A percentile compares a stretch with the other conserved stretches of the same genome.
Evolutionary conservation across 2,888 invertebrate species (phyloP).

Genomic region (Phania funesta): DNA sequence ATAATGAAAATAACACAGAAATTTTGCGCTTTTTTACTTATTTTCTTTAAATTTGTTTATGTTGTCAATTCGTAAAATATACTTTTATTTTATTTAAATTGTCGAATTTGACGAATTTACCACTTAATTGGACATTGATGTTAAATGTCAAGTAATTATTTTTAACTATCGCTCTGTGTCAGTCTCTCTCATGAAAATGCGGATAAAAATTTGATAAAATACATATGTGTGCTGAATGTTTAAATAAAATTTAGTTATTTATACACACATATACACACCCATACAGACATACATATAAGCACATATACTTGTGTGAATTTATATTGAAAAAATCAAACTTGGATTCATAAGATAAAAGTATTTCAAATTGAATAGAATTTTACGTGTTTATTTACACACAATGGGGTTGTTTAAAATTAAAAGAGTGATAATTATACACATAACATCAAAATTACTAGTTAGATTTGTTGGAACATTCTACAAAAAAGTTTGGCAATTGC

Average conservation of each 20-base stretch:
- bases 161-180: not conserved
- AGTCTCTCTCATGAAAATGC: not conserved
- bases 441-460: too few species aligned
- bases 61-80: constrained; percentile 54
- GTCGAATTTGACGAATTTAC: constrained; percentile 60
- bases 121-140: constrained; percentile 64
- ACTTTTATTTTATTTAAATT: constrained; percentile 58
- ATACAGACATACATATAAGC: too few species aligned
- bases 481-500: too few species aligned
- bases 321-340: too few species aligned
- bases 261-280: too few species aligned
- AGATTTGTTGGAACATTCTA: too few species aligned
- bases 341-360: too few species aligned
- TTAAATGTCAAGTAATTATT: constrained; percentile 57
- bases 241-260: not conserved
- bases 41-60: constrained; percentile 50
- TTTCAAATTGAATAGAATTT: too few species aligned
- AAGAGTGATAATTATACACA: too few species aligned
- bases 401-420: too few species aligned
- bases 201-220: not conserved
- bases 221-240: constrained; percentile 1
- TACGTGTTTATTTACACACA: too few species aligned
- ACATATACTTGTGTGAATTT: too few species aligned
- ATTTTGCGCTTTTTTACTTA: not conserved
- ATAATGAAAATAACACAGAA: not conserved